Conservation (phyloP, 2,113 vertebrate genomes). For the Morone chrysops region DNA sequence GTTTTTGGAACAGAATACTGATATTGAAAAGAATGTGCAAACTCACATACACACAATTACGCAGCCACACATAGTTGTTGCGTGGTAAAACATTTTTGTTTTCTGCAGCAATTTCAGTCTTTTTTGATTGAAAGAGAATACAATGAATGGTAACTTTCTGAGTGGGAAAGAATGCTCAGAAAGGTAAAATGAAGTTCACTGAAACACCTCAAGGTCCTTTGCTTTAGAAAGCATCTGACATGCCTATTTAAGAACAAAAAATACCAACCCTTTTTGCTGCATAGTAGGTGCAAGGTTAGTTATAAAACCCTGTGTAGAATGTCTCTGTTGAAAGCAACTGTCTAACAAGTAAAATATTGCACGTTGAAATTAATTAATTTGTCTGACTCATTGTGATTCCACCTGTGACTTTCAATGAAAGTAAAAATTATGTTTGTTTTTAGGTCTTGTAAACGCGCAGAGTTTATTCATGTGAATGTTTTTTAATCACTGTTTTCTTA, state of each 20-base stretch:
- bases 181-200: slow-evolving; percentile 49
- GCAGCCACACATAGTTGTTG: not conserved
- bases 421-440: slow-evolving; percentile 48
- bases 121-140: slow-evolving; percentile 44
- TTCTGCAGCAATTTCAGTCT: slow-evolving; percentile 25
- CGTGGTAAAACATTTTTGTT: slow-evolving; percentile 5
- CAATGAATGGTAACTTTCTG: slow-evolving; percentile 25
- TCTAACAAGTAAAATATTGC: slow-evolving; percentile 39
- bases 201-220: slow-evolving; percentile 75
- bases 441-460: slow-evolving; percentile 54
- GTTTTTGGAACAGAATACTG: not conserved
- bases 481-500: slow-evolving; percentile 26
- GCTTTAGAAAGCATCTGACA: slow-evolving; percentile 62
- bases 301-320: slow-evolving; percentile 40
- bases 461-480: slow-evolving; percentile 33
- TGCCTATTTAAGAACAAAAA: slow-evolving; percentile 56
- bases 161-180: slow-evolving; percentile 37
- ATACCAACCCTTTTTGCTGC: slow-evolving; percentile 31
- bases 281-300: slow-evolving; percentile 57
- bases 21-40: not conserved
- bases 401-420: slow-evolving; percentile 49
- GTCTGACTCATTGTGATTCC: slow-evolving; percentile 48
- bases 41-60: not conserved
- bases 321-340: slow-evolving; percentile 43
- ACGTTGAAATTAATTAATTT: slow-evolving; percentile 57